Base-by-base conservation (phyloP, 2,797 vertebrate genomes). In the Girardinus metallicus region DNA sequence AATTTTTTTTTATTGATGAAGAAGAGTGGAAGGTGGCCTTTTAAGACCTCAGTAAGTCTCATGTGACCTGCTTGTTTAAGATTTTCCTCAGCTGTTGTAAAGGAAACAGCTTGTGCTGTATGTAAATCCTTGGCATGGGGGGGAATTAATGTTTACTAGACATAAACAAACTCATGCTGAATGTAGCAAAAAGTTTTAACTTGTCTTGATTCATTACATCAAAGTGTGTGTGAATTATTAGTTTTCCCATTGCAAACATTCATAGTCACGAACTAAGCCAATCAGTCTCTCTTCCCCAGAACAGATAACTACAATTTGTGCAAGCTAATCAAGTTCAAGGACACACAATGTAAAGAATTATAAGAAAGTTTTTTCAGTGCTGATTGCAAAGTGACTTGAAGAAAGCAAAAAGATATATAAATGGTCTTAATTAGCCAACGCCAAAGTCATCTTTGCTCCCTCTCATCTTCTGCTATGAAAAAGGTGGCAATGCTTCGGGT, bases 361-460 rank as follows among this genome's bases (percentile, higher is more conserved):
- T 36, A 76, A 84, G 73, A 39, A 76, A 88, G 80, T 53, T 79
- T 83, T 90, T 92, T 87, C 85, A 78, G 71, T 51, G 62, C 79
- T 86, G 84, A 92, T 84, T 87, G 88, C 81, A 76, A 92, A 92
- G 87, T 90, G 86, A 92, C 87, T 87, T 87, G 83, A 88, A 74
- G 80, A 82, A 87, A 87, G 80, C 71, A 86, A 77, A 91, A 91
- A 53, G 23, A 93, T 86, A 90, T 88, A 83, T 62, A 93, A 87
- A 92, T 36, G 60, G 74, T 71, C 53, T 62, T 82, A 80, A 89
- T 92, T 82, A 81, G 73, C 85, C 86, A 86, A 84, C 0, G 5
- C 75, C 36, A 70, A 75, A 75, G 76, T 43, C 73, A 26, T 36
- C 73, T 85, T 41, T 29, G 79, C 70, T 43, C 70, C 83, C 84